Percentiles rank a stretch among this genome's conserved stretches.
phyloP scores from a whole-genome alignment of 2,797 vertebrate genomes.

The Poecilia velifera region DNA sequence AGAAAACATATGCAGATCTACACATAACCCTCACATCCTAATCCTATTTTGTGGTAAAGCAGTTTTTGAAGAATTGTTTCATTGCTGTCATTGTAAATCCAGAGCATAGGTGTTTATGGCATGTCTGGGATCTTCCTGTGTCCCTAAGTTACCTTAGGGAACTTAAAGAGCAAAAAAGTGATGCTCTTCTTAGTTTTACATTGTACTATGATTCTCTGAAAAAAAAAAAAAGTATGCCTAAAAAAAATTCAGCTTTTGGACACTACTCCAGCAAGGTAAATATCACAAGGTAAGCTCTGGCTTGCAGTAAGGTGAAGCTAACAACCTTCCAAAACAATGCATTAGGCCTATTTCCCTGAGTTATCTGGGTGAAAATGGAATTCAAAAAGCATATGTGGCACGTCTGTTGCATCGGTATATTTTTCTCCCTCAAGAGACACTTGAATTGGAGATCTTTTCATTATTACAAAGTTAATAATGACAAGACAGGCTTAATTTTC shows the following conservation, averaged over 20 bases:
- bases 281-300: conserved; percentile 42
- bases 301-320: conserved; percentile 26
- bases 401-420: conserved; percentile 11
- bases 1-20: conserved; percentile 53
- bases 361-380: conserved; percentile 33
- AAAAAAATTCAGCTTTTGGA: conserved; percentile 32
- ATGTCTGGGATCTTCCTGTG: conserved; percentile 9
- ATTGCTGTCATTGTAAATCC: conserved; percentile 36
- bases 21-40: conserved; percentile 41
- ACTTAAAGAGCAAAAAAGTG: conserved; percentile 7
- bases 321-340: conserved; percentile 33
- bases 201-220: conserved; percentile 27
- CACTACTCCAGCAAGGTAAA: conserved; percentile 33
- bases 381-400: conserved; percentile 24
- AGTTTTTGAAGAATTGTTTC: conserved; percentile 34
- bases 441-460: conserved; percentile 33
- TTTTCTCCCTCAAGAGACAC: conserved; percentile 12
- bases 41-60: conserved; percentile 51
- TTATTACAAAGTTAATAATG: conserved; percentile 36
- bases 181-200: conserved; percentile 27
- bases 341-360: conserved; percentile 33
- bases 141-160: conserved; percentile 24
- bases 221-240: conserved; percentile 8
- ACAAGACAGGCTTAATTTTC: conserved; percentile 33
- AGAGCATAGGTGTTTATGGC: conserved; percentile 34